phyloP scores from a whole-genome alignment of 2,888 invertebrate genomes.

The Salpingus planirostris region DNA sequence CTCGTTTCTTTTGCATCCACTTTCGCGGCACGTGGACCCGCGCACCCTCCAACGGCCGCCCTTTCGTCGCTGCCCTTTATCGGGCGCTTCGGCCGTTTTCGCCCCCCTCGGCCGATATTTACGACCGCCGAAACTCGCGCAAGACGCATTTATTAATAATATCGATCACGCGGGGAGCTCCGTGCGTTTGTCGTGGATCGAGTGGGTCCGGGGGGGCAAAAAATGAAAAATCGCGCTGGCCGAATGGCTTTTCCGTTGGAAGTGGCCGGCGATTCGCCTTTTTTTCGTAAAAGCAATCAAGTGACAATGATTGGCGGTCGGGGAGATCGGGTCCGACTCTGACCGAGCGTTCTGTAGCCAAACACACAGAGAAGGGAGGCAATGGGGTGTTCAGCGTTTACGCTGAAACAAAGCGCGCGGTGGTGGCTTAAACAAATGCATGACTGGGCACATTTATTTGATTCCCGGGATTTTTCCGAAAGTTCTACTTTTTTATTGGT shows the following conservation, averaged over 20 bases:
- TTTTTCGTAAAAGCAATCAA: conserved; percentile 21
- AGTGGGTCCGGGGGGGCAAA: neutral
- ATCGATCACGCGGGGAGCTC: neutral
- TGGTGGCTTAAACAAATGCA: conserved; percentile 27
- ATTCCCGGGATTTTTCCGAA: conserved; percentile 27
- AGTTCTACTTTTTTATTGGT: conserved; percentile 16
- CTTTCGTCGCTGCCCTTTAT: conserved; percentile 13
- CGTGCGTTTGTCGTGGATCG: too few relatives aligned
- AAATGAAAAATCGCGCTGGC: neutral
- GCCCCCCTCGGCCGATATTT: neutral
- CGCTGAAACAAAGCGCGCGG: conserved; percentile 24
- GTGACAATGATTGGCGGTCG: conserved; percentile 25
- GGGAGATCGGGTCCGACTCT: conserved; percentile 15
- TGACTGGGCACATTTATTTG: conserved; percentile 30
- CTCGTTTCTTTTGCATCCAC: conserved; percentile 22
- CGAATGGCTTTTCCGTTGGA: conserved; percentile 1
- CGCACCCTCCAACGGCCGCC: neutral
- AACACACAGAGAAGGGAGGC: conserved; percentile 24
- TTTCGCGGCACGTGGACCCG: conserved; percentile 21
- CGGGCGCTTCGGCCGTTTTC: conserved; percentile 15
- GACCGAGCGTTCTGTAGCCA: conserved; percentile 17
- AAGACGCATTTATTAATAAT: neutral
- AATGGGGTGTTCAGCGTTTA: conserved; percentile 29
- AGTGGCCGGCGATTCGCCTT: conserved; percentile 8
- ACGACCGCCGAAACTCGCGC: too few relatives aligned